Evolutionary conservation across 2,797 vertebrate genomes (phyloP).

Genomic region (Gobionotothen gibberifrons): DNA sequence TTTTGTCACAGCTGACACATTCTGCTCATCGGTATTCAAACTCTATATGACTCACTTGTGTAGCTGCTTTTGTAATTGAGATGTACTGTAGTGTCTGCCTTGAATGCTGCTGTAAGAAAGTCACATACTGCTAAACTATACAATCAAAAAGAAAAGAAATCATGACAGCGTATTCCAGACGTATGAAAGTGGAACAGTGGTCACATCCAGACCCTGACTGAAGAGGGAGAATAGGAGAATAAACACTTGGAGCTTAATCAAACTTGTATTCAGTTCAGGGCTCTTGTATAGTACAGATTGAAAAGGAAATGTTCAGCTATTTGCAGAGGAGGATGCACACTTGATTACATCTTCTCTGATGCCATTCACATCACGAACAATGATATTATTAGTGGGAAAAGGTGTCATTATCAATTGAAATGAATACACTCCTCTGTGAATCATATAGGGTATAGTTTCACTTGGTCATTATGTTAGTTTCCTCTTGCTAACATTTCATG

Average conservation of each 20-base stretch:
- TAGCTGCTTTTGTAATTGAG: constrained; percentile 65
- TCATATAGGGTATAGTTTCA: neutral
- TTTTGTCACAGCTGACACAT: constrained; percentile 64
- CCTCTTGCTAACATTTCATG: neutral
- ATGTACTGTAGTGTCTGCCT: constrained; percentile 36
- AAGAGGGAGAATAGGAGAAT: constrained; percentile 32
- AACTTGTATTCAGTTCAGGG: constrained; percentile 40
- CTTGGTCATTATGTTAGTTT: neutral
- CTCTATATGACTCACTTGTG: constrained; percentile 60
- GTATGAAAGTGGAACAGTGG: neutral
- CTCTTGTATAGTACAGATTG: constrained; percentile 18
- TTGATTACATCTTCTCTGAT: constrained; percentile 41
- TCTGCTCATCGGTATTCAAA: constrained; percentile 61
- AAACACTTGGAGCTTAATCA: constrained; percentile 40
- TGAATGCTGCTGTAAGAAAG: constrained; percentile 34
- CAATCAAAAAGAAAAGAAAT: neutral
- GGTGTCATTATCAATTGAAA: neutral
- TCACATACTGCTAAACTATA: constrained; percentile 40
- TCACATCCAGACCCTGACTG: constrained; percentile 13
- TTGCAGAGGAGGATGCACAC: constrained; percentile 15
- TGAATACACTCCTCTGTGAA: constrained; percentile 6
- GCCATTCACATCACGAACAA: constrained; percentile 3
- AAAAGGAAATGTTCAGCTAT: constrained; percentile 18
- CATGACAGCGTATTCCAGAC: neutral
- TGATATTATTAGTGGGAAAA: constrained; percentile 1